Evolutionary conservation across 64 coral and sea anemone species (phyloP).

Genomic region (Stylophora pistillata): DNA sequence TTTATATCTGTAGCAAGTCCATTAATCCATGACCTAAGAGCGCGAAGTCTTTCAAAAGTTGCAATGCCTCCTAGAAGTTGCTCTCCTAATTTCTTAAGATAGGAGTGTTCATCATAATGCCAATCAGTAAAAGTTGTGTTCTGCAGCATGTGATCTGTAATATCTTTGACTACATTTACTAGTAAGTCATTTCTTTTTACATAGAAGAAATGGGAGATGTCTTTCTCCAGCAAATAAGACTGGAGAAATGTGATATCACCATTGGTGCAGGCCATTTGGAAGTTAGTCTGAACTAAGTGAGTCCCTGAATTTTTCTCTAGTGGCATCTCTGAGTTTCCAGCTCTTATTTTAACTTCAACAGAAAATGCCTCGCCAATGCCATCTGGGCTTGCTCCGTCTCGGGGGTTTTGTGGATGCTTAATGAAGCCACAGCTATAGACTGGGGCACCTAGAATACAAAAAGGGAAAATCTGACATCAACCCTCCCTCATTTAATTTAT

Average conservation of each 20-base stretch:
- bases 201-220: conserved; percentile 37
- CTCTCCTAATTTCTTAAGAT: conserved; percentile 19
- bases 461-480: background rate
- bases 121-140: conserved; percentile 28
- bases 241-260: conserved; percentile 54
- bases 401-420: conserved; percentile 26
- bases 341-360: conserved; percentile 60
- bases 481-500: background rate
- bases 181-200: conserved; percentile 60
- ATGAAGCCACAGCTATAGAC: conserved; percentile 57
- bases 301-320: conserved; percentile 24
- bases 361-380: conserved; percentile 12
- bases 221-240: conserved; percentile 60
- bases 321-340: conserved; percentile 12
- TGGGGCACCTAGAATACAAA: conserved; percentile 5
- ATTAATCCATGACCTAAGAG: conserved; percentile 45
- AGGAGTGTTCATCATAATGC: conserved; percentile 37
- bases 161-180: conserved; percentile 40
- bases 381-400: conserved; percentile 67
- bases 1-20: conserved; percentile 29
- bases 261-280: conserved; percentile 28
- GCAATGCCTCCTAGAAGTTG: conserved; percentile 16
- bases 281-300: conserved; percentile 58
- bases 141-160: conserved; percentile 35
- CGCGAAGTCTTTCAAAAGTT: conserved; percentile 43